phyloP scores from a whole-genome alignment of 2,888 invertebrate genomes.

The Tupiocoris notatus region DNA sequence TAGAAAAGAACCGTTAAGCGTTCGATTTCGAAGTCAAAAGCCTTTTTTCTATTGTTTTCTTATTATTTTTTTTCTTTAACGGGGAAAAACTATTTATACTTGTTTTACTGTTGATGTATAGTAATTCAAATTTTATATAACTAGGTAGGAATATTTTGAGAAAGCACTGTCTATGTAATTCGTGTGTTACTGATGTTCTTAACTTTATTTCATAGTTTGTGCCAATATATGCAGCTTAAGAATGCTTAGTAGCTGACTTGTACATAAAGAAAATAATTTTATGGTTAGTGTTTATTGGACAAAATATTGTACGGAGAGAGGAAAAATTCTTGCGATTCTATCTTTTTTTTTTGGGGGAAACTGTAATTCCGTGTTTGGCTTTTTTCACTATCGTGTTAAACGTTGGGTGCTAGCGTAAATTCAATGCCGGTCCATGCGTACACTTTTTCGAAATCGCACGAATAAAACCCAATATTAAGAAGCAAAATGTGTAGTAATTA shows the following conservation, averaged over 20 bases:
- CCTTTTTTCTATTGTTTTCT: too few relatives aligned
- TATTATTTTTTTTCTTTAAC: slow-evolving; percentile 42
- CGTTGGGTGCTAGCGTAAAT: slow-evolving; percentile 23
- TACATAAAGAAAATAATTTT: slow-evolving; percentile 44
- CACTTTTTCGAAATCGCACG: neutral
- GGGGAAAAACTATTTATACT: slow-evolving; percentile 33
- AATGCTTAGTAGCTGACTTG: slow-evolving; percentile 48
- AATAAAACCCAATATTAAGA: neutral
- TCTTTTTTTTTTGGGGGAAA: too few relatives aligned
- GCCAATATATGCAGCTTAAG: slow-evolving; percentile 49
- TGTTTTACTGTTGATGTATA: slow-evolving; percentile 47
- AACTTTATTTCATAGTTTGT: slow-evolving; percentile 48
- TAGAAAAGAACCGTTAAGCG: slow-evolving; percentile 32
- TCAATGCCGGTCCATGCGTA: neutral
- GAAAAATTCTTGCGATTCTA: slow-evolving; percentile 34
- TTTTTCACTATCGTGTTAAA: slow-evolving; percentile 30
- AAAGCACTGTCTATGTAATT: slow-evolving; percentile 45
- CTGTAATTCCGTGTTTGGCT: slow-evolving; percentile 39
- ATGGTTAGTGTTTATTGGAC: slow-evolving; percentile 44
- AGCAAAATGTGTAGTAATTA: too few relatives aligned
- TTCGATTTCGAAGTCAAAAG: slow-evolving; percentile 38
- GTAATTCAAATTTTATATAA: slow-evolving; percentile 46
- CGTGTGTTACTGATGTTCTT: slow-evolving; percentile 46
- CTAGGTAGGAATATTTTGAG: slow-evolving; percentile 41
- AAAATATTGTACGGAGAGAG: slow-evolving; percentile 30